Evolutionary conservation across 2,888 invertebrate genomes (phyloP), one percentile per base, ranked within the genome.

Genomic region (Meteorus cinctellus): DNA sequence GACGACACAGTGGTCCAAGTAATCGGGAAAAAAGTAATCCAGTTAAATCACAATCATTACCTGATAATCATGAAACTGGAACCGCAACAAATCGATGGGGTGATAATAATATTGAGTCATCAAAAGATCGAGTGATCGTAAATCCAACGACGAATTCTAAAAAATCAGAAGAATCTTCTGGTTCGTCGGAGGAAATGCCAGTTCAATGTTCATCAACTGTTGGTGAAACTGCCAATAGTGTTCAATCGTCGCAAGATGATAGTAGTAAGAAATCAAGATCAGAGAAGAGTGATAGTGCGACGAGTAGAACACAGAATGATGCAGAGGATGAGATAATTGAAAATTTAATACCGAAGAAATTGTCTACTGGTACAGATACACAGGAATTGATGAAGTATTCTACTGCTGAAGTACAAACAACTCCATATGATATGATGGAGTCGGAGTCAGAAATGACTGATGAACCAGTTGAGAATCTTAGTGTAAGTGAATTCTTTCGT

Each of bases 381-480:
- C 86, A 88, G 67, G 85, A 89, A 75, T 77, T 87, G 19, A 82
- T 84, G 31, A 83, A 72, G 66, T 87, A 83, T 63, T 82, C 85
- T 6, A 87, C 83, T 63, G 80, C 84, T 2, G 87, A 89, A 79
- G 89, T 89, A 1, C 89, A 89, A 82, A 89, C 89, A 45, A 81
- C 79, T 16, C 85, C 87, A 2, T 86, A 81, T 67, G 86, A 87
- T 59, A 78, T 83, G 3, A 80, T 80, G 0, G 88, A 88, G 74
- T 85, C 83, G 10, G 86, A 85, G 63, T 80, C 82, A 0, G 86
- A 85, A 66, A 69, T 81, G 14, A 84, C 83, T 66, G 85, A 88
- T 45, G 87, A 86, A 55, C 87, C 87, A 41, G 84, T 88, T 68
- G 86, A 87, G 78, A 89, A 89, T 83, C 82, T 89, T 14, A 89